Percentiles rank a stretch among this genome's conserved stretches.
phyloP scores from a whole-genome alignment of 1,140 invertebrate genomes.

The Mizuhopecten yessoensis region DNA sequence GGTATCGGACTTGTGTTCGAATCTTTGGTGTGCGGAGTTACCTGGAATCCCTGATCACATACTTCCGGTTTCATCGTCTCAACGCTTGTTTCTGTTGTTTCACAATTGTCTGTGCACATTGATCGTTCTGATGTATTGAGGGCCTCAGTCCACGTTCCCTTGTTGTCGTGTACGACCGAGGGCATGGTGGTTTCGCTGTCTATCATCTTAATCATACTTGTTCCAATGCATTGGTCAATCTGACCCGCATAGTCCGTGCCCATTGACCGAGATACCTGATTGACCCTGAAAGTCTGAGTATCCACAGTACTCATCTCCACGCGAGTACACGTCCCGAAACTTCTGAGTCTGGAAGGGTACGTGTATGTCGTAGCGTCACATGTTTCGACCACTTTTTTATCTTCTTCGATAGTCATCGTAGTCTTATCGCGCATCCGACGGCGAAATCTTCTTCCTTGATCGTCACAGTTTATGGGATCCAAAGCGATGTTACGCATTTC shows the following conservation, averaged over 20 bases:
- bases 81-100: constrained; percentile 66
- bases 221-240: constrained; percentile 69
- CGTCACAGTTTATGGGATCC: constrained; percentile 62
- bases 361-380: constrained; percentile 60
- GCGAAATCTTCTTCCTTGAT: constrained; percentile 43
- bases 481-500: constrained; percentile 58
- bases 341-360: constrained; percentile 32
- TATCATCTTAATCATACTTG: constrained; percentile 60
- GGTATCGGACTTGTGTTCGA: constrained; percentile 68
- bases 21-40: constrained; percentile 64
- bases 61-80: constrained; percentile 61
- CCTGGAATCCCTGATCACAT: constrained; percentile 65
- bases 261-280: constrained; percentile 57
- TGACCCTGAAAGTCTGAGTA: constrained; percentile 67
- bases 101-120: constrained; percentile 65
- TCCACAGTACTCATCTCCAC: constrained; percentile 55
- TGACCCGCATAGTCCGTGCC: constrained; percentile 73
- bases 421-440: constrained; percentile 54
- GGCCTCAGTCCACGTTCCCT: constrained; percentile 72
- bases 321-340: constrained; percentile 63
- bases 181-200: constrained; percentile 72
- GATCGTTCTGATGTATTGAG: constrained; percentile 74
- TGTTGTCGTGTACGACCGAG: constrained; percentile 61
- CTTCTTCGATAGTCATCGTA: constrained; percentile 57
- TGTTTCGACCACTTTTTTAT: constrained; percentile 51